Conservation (phyloP, 1,140 invertebrate genomes). For the Brachionus koreanus region DNA sequence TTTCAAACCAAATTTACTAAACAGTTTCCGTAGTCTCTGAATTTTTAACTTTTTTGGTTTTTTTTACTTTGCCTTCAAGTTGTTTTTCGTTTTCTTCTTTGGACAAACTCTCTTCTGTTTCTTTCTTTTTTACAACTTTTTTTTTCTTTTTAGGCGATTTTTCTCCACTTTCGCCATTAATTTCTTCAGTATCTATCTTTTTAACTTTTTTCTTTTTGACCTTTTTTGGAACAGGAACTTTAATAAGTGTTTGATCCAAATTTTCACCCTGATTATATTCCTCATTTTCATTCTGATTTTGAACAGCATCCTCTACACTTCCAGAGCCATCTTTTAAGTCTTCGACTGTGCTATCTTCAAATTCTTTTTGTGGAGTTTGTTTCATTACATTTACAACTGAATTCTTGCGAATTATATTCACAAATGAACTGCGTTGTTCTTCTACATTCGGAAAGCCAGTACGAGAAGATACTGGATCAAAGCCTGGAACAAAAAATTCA, state of each 20-base stretch:
- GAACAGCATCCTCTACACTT: not conserved
- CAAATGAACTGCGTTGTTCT: not conserved
- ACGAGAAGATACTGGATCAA: not conserved
- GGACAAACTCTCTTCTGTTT: not conserved
- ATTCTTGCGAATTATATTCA: not conserved
- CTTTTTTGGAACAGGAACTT: not conserved
- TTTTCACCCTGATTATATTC: not conserved
- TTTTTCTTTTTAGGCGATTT: not conserved
- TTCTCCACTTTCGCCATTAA: not conserved
- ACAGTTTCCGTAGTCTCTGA: not conserved
- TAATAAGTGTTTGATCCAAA: not conserved
- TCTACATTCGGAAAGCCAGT: not conserved
- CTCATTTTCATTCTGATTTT: not conserved
- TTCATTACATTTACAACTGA: not conserved
- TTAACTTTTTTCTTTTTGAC: constrained; percentile 24
- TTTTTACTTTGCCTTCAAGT: not conserved
- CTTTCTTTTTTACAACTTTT: constrained; percentile 5
- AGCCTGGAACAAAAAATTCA: not conserved
- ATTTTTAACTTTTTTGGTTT: constrained; percentile 7
- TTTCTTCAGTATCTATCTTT: not conserved
- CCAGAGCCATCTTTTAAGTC: not conserved
- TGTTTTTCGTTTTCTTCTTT: not conserved
- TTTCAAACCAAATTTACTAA: not conserved
- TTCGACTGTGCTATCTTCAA: not conserved
- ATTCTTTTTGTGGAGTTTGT: not conserved